Conservation (phyloP, 2,113 vertebrate genomes). For the Amblyopsis rosae region DNA sequence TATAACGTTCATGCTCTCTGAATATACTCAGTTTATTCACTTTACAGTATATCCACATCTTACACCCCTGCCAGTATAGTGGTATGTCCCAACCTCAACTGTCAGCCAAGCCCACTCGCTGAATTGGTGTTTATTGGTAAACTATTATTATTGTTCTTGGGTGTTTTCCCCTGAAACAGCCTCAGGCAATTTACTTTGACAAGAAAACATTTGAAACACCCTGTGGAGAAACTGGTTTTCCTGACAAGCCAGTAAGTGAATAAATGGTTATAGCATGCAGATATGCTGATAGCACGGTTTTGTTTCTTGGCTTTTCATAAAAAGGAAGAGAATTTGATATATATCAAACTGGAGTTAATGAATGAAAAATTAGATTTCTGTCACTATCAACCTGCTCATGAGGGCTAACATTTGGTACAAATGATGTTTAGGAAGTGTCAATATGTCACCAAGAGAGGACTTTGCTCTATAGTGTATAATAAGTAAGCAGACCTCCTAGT, state of each 20-base stretch:
- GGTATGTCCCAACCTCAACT: constrained; percentile 8
- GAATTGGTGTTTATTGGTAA: constrained; percentile 6
- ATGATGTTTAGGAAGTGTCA: constrained; percentile 18
- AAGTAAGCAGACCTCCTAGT: neutral
- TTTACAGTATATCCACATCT: neutral
- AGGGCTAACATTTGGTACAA: neutral
- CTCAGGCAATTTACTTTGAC: constrained; percentile 39
- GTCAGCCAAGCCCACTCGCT: neutral
- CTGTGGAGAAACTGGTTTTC: constrained; percentile 22
- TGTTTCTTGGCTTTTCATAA: constrained; percentile 39
- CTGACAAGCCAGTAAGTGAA: constrained; percentile 50
- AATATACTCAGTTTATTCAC: constrained; percentile 7
- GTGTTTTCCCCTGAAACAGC: constrained; percentile 16
- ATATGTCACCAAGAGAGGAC: constrained; percentile 18
- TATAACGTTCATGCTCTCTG: constrained; percentile 4
- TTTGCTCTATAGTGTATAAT: constrained; percentile 18
- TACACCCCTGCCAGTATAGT: constrained; percentile 5
- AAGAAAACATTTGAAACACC: constrained; percentile 49
- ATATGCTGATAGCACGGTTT: constrained; percentile 51
- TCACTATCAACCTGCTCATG: neutral
- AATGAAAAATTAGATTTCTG: constrained; percentile 40
- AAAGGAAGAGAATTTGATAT: constrained; percentile 31
- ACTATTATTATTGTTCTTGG: no score
- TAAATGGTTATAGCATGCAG: constrained; percentile 31
- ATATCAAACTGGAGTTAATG: constrained; percentile 48